phyloP scores from a whole-genome alignment of 2,113 vertebrate species.

The Laticauda colubrina region DNA sequence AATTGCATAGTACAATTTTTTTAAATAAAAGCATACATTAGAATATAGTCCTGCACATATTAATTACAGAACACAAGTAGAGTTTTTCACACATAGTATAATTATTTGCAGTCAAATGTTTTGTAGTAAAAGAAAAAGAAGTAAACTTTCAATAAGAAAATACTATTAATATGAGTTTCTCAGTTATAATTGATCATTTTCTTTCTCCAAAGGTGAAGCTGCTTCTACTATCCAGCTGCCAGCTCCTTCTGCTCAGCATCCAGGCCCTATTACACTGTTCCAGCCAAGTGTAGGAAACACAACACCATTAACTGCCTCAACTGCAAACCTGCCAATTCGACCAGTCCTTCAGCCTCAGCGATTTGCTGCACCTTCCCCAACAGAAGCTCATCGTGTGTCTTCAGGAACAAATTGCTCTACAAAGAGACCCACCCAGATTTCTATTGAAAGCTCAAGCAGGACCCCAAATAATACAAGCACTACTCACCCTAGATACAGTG shows the following conservation, averaged over 20 bases:
- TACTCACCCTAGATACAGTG: constrained; percentile 58
- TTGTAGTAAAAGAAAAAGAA: not conserved
- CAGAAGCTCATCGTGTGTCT: constrained; percentile 48
- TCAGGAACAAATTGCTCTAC: constrained; percentile 55
- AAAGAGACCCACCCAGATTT: constrained; percentile 60
- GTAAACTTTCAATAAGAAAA: constrained; percentile 9
- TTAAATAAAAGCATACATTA: not conserved
- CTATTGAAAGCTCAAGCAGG: constrained; percentile 56
- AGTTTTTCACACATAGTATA: not conserved
- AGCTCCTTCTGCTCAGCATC: constrained; percentile 57
- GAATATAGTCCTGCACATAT: not conserved
- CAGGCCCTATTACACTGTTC: constrained; percentile 67
- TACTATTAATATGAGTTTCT: not conserved
- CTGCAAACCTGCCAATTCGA: constrained; percentile 51
- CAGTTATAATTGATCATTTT: constrained; percentile 34
- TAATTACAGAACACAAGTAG: not conserved
- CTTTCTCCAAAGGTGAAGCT: constrained; percentile 67
- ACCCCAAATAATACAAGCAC: constrained; percentile 60
- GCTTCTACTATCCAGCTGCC: constrained; percentile 57
- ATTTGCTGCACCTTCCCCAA: constrained; percentile 58
- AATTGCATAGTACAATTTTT: not conserved
- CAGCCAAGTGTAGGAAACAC: constrained; percentile 64
- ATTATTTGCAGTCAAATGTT: not conserved
- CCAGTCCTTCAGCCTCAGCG: constrained; percentile 54
- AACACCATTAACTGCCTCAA: constrained; percentile 56